Base-by-base conservation (phyloP, 2,888 invertebrate species). In the Diloba caeruleocephala region DNA sequence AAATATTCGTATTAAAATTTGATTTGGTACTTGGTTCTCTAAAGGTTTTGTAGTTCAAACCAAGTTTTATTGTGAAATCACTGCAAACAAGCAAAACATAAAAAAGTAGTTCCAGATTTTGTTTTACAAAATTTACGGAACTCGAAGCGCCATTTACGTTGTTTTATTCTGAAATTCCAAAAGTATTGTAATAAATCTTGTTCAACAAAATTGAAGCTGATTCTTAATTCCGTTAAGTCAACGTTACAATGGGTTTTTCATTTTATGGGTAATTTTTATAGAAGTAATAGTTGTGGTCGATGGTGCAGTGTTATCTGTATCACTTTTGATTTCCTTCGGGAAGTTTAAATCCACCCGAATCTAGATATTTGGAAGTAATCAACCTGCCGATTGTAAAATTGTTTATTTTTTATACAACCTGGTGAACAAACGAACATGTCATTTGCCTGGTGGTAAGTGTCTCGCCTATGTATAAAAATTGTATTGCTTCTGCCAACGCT, bases 281-380 rank as follows among this genome's bases (percentile, higher is more conserved):
- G 29, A 10, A 55, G n/a, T n/a, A n/a, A n/a, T n/a, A n/a, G n/a
- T 53, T 28, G 58, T 39, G 36, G 53, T 53, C 50, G 49, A 53
- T 43, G 34, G 46, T 14, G 34, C 36, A 17, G 14, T 31, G 46
- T 23, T 66, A 59, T 66, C 44, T 59, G 37, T 50, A 51, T 54
- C 46, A 45, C 32, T 64, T 49, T 33, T 51, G 65, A 66, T 66
- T 66, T 69, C 66, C 53, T 46, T 4, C 7, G 38, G 17, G 66
- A 36, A 34, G 32, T 28, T 44, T 64, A 64, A 66, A 69, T 66
- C 59, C 48, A 50, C 58, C 38, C 42, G 37, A 48, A 64, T 51
- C 25, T 43, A 58, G 53, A 44, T 39, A 53, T 44, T 46, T 64
- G 46, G n/a, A 50, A 48, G 59, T 48, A 53, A 64, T 58, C 64